These are phyloP conservation scores for Oxyruncus cristatus DNA, from an alignment of 2,113 vertebrate genomes.

Conservation along the genomic window DNA sequence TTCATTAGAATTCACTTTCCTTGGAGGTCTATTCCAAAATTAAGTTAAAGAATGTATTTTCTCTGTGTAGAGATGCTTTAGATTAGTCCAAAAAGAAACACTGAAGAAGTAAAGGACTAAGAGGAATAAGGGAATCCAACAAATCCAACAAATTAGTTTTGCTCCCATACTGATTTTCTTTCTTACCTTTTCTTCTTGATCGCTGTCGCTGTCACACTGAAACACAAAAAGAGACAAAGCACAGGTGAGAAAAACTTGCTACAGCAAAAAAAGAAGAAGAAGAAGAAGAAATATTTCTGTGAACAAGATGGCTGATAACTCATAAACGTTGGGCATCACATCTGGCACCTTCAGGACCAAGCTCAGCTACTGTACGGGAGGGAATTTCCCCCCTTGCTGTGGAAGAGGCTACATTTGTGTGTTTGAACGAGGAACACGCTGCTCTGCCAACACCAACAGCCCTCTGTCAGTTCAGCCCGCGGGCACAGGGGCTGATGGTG, in stretches of 20 bases:
- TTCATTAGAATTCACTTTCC: not conserved
- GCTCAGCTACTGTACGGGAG: not conserved
- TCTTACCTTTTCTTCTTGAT: slow-evolving; percentile 96
- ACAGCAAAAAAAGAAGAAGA: not conserved
- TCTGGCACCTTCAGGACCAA: not conserved
- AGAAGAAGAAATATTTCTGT: not conserved
- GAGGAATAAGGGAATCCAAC: not conserved
- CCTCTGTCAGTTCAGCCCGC: not conserved
- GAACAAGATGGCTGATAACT: not conserved
- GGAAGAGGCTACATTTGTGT: not conserved
- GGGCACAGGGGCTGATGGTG: not conserved
- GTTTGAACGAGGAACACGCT: not conserved
- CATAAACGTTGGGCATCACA: not conserved
- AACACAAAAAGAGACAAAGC: slow-evolving; percentile 52
- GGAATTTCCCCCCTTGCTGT: not conserved
- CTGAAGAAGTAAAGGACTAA: not conserved
- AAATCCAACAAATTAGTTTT: not conserved
- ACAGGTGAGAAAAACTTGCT: slow-evolving; percentile 7
- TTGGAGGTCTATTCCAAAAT: not conserved
- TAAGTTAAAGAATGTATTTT: not conserved
- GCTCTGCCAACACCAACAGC: not conserved
- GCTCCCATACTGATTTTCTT: not conserved
- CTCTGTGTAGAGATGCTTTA: not conserved
- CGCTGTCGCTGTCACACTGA: slow-evolving; percentile 94
- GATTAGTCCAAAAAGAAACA: not conserved